These are phyloP conservation scores for Drosophila dives DNA, from an alignment of 2,888 invertebrate species.

Conservation along the genomic window DNA sequence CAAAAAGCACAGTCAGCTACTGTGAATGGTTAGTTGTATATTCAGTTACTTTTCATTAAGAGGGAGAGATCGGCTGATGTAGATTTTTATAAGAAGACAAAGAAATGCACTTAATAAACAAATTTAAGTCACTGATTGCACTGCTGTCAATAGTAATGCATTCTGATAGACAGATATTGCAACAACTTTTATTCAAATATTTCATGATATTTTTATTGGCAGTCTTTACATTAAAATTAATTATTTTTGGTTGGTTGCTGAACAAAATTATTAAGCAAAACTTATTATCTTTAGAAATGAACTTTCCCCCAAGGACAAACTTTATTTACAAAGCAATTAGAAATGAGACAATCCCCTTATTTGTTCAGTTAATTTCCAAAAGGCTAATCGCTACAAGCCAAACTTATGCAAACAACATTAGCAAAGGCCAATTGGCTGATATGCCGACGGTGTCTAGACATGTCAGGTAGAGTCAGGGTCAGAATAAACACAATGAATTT, in stretches of 20 bases:
- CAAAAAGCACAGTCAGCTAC: constrained; percentile 68
- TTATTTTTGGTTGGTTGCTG: background rate
- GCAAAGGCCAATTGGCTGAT: constrained; percentile 58
- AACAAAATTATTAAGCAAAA: background rate
- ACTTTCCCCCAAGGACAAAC: constrained; percentile 4
- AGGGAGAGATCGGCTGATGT: background rate
- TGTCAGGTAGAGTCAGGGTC: constrained; percentile 40
- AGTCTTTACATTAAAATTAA: background rate
- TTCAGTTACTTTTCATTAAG: background rate
- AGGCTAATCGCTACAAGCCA: constrained; percentile 33
- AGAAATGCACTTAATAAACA: constrained; percentile 40
- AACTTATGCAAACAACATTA: constrained; percentile 73
- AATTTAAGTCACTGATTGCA: constrained; percentile 42
- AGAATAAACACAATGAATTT: constrained; percentile 26
- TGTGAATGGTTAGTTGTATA: constrained; percentile 27
- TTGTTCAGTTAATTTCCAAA: constrained; percentile 54
- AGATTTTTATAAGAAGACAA: constrained; percentile 23
- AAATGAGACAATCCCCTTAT: constrained; percentile 18
- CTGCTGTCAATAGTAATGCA: constrained; percentile 27
- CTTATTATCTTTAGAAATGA: constrained; percentile 4
- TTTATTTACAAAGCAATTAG: constrained; percentile 49
- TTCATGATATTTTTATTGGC: background rate
- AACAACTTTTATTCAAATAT: background rate
- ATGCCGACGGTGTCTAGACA: constrained; percentile 64
- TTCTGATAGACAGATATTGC: constrained; percentile 35